Conservation (phyloP, 2,888 invertebrate species). For the Drosophila trichaetosa region DNA sequence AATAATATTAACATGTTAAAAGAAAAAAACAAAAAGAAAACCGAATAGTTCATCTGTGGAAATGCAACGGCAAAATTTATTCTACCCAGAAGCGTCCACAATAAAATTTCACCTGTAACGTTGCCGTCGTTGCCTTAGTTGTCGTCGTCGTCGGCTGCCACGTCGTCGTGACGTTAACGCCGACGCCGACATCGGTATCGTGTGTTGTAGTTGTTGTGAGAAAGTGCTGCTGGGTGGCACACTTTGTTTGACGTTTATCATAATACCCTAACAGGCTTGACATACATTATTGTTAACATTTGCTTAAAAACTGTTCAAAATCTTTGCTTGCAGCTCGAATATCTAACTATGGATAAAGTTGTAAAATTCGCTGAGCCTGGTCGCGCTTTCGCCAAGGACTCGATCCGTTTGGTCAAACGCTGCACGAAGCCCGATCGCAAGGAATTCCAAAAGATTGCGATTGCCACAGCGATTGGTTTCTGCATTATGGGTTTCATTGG, state of each 20-base stretch:
- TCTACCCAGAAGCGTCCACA: neutral
- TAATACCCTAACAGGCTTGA: neutral
- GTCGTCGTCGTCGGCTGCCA: slow-evolving; percentile 59
- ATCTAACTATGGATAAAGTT: slow-evolving; percentile 95
- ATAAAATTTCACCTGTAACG: slow-evolving; percentile 62
- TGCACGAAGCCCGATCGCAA: slow-evolving; percentile 99
- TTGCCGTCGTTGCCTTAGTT: slow-evolving; percentile 35
- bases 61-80: neutral
- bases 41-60: neutral
- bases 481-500: slow-evolving; percentile 99
- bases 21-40: neutral
- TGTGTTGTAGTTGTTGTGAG: slow-evolving; percentile 41
- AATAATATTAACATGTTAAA: neutral
- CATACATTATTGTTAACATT: slow-evolving; percentile 8
- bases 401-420: slow-evolving; percentile 98
- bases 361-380: slow-evolving; percentile 97
- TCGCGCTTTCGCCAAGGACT: slow-evolving; percentile 98
- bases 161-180: slow-evolving; percentile 54
- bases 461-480: slow-evolving; percentile 99
- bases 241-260: neutral
- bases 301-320: slow-evolving; percentile 4
- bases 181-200: slow-evolving; percentile 33
- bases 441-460: slow-evolving; percentile 99
- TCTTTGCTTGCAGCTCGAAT: slow-evolving; percentile 33
- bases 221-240: slow-evolving; percentile 50